Conservation (phyloP, 23 tunicate genomes). For the Trididemnum miniatum region DNA sequence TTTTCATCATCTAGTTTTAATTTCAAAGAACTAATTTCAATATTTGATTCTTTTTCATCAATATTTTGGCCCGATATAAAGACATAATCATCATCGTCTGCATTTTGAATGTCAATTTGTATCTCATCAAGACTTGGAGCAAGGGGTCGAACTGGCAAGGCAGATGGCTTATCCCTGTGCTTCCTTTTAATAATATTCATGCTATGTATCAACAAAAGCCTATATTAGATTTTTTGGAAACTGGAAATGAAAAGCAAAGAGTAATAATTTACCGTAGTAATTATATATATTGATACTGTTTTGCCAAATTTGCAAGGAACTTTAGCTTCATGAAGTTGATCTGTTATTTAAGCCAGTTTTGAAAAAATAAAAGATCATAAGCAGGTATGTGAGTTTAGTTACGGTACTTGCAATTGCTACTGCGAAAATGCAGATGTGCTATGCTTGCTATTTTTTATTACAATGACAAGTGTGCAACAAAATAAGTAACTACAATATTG, state of each 20-base stretch:
- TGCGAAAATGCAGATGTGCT: too few species aligned
- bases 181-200: conserved; percentile 24
- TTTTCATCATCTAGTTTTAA: neutral
- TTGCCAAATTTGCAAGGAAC: too few species aligned
- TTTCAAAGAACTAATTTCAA: neutral
- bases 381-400: too few species aligned
- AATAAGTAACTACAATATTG: too few species aligned
- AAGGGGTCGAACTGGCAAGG: conserved; percentile 22
- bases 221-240: neutral
- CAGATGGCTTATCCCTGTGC: conserved; percentile 2
- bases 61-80: conserved; percentile 5
- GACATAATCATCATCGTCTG: conserved; percentile 11
- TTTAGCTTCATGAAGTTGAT: too few species aligned
- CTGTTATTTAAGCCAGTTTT: too few species aligned
- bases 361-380: too few species aligned
- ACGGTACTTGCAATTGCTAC: too few species aligned
- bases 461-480: too few species aligned
- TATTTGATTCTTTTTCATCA: neutral
- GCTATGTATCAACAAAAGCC: neutral
- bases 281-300: neutral
- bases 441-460: too few species aligned
- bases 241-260: neutral
- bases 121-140: conserved; percentile 16
- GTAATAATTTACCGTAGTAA: neutral
- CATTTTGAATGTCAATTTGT: neutral